Evolutionary conservation across 2,888 invertebrate genomes (phyloP).

Genomic region (Scotopteryx bipunctaria): DNA sequence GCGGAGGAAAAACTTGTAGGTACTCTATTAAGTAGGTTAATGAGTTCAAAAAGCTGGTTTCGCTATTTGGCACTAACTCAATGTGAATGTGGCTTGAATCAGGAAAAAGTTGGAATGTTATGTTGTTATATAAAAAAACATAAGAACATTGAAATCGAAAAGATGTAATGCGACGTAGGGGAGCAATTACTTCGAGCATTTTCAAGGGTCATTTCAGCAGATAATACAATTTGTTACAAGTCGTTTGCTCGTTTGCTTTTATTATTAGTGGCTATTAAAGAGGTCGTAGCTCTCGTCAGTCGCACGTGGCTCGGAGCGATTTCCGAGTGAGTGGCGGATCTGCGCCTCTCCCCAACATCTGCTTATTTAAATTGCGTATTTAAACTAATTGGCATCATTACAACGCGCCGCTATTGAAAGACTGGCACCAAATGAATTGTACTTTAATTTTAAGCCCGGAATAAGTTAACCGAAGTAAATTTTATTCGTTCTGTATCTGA

Average conservation of each 20-base stretch:
- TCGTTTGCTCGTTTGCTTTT: constrained; percentile 70
- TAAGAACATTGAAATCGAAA: constrained; percentile 48
- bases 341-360: constrained; percentile 54
- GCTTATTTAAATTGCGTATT: constrained; percentile 66
- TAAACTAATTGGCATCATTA: constrained; percentile 65
- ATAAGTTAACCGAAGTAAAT: constrained; percentile 41
- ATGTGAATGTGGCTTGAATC: constrained; percentile 24
- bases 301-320: constrained; percentile 51
- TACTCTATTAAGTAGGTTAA: not conserved
- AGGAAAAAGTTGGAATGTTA: constrained; percentile 9
- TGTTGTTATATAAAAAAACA: not conserved
- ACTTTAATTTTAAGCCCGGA: constrained; percentile 52
- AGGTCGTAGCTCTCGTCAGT: constrained; percentile 47
- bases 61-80: constrained; percentile 23
- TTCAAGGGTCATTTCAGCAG: constrained; percentile 62
- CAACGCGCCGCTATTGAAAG: constrained; percentile 53
- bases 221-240: constrained; percentile 74
- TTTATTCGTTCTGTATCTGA: constrained; percentile 24
- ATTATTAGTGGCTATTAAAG: constrained; percentile 68
- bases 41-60: constrained; percentile 32
- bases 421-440: constrained; percentile 51
- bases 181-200: constrained; percentile 50
- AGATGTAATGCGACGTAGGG: constrained; percentile 46
- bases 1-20: no score
- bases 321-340: constrained; percentile 44